These are phyloP conservation scores for Tricholauxania praeusta DNA, from an alignment of 2,888 invertebrate species.

Conservation along the genomic window DNA sequence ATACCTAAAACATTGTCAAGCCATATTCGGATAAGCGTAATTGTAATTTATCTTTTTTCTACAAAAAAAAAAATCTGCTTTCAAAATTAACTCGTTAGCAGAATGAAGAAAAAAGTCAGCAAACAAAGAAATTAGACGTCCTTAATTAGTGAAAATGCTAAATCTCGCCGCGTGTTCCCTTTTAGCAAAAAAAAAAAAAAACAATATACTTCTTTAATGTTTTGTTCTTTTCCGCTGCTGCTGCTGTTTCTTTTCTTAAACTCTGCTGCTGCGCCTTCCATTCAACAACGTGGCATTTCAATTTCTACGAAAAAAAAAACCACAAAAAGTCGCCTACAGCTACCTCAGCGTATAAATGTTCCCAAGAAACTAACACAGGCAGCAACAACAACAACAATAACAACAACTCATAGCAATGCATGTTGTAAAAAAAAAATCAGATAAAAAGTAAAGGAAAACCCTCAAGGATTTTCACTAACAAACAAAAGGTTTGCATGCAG, in stretches of 20 bases:
- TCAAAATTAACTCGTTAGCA: too few species aligned
- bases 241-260: too few species aligned
- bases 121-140: slow-evolving; percentile 8
- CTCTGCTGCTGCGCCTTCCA: too few species aligned
- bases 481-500: slow-evolving; percentile 25
- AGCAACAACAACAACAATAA: not conserved
- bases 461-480: slow-evolving; percentile 19
- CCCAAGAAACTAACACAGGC: slow-evolving; percentile 28
- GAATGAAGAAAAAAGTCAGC: too few species aligned
- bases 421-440: too few species aligned
- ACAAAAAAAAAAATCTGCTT: too few species aligned
- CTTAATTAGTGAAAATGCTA: slow-evolving; percentile 6
- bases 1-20: too few species aligned
- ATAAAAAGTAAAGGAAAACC: slow-evolving; percentile 1
- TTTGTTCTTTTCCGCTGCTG: too few species aligned
- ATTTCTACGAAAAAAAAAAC: not conserved
- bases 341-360: slow-evolving; percentile 27
- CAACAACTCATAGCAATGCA: too few species aligned
- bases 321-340: slow-evolving; percentile 23
- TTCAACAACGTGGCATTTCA: slow-evolving; percentile 3
- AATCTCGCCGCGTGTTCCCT: not conserved
- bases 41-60: too few species aligned
- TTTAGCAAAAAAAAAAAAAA: not conserved
- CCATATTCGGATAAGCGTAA: too few species aligned
- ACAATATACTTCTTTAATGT: not conserved